Base-by-base conservation (phyloP, 2,888 invertebrate species). In the Philhelius pedissequus region DNA sequence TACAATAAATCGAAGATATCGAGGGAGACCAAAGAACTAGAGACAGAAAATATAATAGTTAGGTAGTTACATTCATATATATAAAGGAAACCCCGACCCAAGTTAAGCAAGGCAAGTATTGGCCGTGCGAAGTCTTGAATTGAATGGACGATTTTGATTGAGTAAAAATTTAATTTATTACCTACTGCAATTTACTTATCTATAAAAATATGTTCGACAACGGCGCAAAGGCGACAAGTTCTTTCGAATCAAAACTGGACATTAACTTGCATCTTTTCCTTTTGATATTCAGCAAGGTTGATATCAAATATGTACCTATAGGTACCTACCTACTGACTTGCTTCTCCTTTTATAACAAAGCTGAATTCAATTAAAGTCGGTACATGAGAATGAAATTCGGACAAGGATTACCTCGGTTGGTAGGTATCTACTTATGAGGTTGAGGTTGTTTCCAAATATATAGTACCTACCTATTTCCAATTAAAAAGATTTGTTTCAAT, bases 1-100 rank as follows among this genome's bases (percentile, higher is more conserved):
- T 48, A 56, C 71, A 82, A 77, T 73, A 73, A 83, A 70, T 83
- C 83, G 74, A 83, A 79, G 74, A 79, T 69, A 74, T 45, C 56
- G 69, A 77, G 30, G 73, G 73, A 77, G 71, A 77, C 71, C 77
- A 43, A 15, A 60, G 15, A 60, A 62, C 27, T 18, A 43, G 60
- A 60, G 38, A 60, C 15, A 40, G 15, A 60, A 40, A 60, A 54
- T 32, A 54, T 30, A n/a, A n/a, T n/a, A n/a, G n/a, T n/a, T n/a
- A n/a, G n/a, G n/a, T n/a, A n/a, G n/a, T n/a, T n/a, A n/a, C n/a
- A n/a, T n/a, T n/a, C n/a, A 43, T 45, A 22, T 48, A 25, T 7
- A 25, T 48, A 35, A 32, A 56, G 56, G 20, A 56, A 56, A 56
- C 56, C 20, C 56, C 56, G 8, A 20, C 4, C 56, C 56, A 20